Percentiles rank a stretch among this genome's conserved stretches.
Evolutionary conservation across 2,113 vertebrate genomes (phyloP).

Genomic region (Oreochromis tanganicae): DNA sequence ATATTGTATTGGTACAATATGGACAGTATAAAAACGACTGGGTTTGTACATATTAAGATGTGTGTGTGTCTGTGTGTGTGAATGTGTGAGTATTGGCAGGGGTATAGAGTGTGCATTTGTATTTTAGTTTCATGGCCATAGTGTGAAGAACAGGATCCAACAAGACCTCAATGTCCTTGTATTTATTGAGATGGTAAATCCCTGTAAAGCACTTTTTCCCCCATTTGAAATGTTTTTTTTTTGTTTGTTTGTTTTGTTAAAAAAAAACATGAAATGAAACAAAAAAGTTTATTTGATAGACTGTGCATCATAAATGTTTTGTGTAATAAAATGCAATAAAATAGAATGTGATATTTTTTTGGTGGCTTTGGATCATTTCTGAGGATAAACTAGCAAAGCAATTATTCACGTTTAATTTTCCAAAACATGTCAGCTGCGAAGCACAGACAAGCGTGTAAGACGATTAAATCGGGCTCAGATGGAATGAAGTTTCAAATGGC

Average conservation of each 20-base stretch:
- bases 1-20: slow-evolving; percentile 61
- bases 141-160: slow-evolving; percentile 79
- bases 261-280: slow-evolving; percentile 55
- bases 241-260: slow-evolving; percentile 84
- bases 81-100: slow-evolving; percentile 48
- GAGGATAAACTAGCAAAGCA: neutral
- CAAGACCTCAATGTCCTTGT: slow-evolving; percentile 80
- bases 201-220: slow-evolving; percentile 97
- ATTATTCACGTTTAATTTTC: neutral
- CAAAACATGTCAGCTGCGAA: neutral
- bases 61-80: slow-evolving; percentile 47
- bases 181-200: slow-evolving; percentile 96
- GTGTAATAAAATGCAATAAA: slow-evolving; percentile 89
- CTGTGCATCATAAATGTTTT: slow-evolving; percentile 94
- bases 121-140: slow-evolving; percentile 82
- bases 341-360: slow-evolving; percentile 53
- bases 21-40: slow-evolving; percentile 49
- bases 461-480: neutral
- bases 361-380: slow-evolving; percentile 18
- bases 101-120: slow-evolving; percentile 78
- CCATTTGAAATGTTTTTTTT: slow-evolving; percentile 63
- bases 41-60: slow-evolving; percentile 52
- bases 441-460: neutral
- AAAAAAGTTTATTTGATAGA: slow-evolving; percentile 76
- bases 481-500: neutral